A percentile compares a stretch with the other conserved stretches of the same genome.
Conservation (phyloP, 2,113 vertebrate genomes). For the Lonchura striata region DNA sequence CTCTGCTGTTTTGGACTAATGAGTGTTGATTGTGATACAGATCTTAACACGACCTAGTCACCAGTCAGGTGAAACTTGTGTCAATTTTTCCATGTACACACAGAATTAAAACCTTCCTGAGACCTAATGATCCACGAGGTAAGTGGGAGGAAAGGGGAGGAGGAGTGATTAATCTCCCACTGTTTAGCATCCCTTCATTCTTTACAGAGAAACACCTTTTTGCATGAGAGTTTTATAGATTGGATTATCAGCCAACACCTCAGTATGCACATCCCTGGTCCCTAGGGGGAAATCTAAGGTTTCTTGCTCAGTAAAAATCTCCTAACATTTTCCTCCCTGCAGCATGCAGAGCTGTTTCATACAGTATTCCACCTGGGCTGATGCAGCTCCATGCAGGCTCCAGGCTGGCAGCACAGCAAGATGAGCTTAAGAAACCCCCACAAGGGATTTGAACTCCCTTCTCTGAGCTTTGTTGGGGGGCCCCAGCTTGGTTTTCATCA, state of each 20-base stretch:
- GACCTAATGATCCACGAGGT: slow-evolving; percentile 26
- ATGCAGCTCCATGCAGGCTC: neutral
- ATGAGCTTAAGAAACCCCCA: neutral
- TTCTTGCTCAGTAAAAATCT: neutral
- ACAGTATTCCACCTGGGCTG: neutral
- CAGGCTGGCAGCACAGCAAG: neutral
- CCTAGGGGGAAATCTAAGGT: neutral
- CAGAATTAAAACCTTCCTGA: slow-evolving; percentile 43
- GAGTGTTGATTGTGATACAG: neutral
- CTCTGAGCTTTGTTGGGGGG: neutral
- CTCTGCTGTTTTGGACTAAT: neutral
- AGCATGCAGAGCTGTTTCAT: neutral
- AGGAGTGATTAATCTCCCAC: slow-evolving; percentile 32
- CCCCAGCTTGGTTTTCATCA: neutral
- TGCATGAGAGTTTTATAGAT: slow-evolving; percentile 31
- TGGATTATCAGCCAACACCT: neutral
- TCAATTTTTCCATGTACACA: neutral
- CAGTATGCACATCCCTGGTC: neutral
- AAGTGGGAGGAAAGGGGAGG: slow-evolving; percentile 29
- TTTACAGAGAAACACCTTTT: slow-evolving; percentile 23
- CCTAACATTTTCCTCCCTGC: neutral
- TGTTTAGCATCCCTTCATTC: slow-evolving; percentile 17
- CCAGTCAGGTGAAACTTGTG: neutral
- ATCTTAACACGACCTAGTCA: neutral
- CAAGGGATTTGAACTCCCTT: neutral